Conservation (phyloP, 2,113 vertebrate genomes). For the Ibidorhyncha struthersii region DNA sequence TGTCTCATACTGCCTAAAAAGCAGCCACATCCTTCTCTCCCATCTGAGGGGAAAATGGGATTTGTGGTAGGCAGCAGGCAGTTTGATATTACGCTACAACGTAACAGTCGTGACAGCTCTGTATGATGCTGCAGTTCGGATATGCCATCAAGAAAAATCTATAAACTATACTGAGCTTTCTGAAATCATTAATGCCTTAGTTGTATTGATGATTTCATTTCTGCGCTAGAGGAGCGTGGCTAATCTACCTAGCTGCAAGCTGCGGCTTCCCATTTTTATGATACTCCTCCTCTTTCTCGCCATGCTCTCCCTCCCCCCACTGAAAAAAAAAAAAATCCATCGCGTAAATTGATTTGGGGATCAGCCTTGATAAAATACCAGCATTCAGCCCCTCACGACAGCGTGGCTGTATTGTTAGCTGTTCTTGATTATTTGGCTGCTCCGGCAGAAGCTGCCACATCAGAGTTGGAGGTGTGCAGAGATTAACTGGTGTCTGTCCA, state of each 20-base stretch:
- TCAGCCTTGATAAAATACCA: slow-evolving; percentile 59
- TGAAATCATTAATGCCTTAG: neutral
- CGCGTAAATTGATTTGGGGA: slow-evolving; percentile 44
- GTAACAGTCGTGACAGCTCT: neutral
- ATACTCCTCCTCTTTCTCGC: neutral
- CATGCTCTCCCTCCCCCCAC: neutral
- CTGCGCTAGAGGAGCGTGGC: neutral
- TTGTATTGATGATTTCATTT: neutral
- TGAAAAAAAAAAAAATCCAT: neutral
- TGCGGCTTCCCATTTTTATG: neutral
- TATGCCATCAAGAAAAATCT: neutral
- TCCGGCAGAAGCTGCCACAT: neutral
- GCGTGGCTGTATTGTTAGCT: neutral
- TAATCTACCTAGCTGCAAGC: neutral
- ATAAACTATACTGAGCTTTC: neutral
- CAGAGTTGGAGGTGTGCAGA: slow-evolving; percentile 37
- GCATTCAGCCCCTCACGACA: neutral
- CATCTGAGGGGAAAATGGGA: neutral
- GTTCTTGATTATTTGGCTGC: slow-evolving; percentile 54
- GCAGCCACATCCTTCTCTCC: neutral
- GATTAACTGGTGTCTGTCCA: slow-evolving; percentile 70
- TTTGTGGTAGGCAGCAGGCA: neutral
- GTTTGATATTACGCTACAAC: rapidly evolving
- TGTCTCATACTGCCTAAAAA: neutral
- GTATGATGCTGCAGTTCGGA: neutral